A percentile compares a stretch with the other conserved stretches of the same genome.
These are phyloP conservation scores for Eptatretus atami DNA, from an alignment of 2,797 vertebrate species.

Conservation along the genomic window DNA sequence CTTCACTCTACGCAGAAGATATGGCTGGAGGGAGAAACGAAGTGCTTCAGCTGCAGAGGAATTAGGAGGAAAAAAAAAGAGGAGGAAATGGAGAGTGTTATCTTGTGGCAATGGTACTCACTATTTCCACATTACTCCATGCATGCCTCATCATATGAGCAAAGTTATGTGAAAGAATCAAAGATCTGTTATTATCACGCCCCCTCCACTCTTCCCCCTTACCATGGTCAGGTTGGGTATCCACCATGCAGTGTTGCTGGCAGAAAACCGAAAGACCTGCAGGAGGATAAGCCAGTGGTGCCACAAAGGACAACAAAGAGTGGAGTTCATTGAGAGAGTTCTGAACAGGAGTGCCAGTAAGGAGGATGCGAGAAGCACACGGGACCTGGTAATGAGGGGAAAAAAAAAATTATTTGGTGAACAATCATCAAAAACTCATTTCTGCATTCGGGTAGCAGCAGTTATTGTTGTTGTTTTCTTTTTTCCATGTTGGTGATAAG, in stretches of 20 bases:
- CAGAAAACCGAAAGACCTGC: conserved; percentile 24
- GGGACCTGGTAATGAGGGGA: conserved; percentile 23
- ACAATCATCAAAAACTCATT: background rate
- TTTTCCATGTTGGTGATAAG: too few species aligned
- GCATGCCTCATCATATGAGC: too few species aligned
- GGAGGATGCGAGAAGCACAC: conserved; percentile 30
- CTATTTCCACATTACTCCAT: too few species aligned
- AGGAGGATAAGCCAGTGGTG: conserved; percentile 28
- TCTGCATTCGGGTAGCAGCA: too few species aligned
- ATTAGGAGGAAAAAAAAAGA: background rate
- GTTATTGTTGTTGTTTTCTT: too few species aligned
- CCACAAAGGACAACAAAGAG: conserved; percentile 45
- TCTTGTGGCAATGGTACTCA: too few species aligned
- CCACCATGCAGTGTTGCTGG: conserved; percentile 20
- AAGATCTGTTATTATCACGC: too few species aligned
- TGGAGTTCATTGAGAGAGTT: conserved; percentile 61
- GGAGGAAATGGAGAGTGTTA: background rate
- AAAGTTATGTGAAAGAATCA: too few species aligned
- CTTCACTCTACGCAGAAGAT: conserved; percentile 53
- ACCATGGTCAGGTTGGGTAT: conserved; percentile 24
- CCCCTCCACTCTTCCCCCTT: conserved; percentile 9
- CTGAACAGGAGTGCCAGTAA: conserved; percentile 73
- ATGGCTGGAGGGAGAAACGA: conserved; percentile 38
- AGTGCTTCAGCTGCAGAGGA: conserved; percentile 27
- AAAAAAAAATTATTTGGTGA: conserved; percentile 5